Conservation (phyloP, 1,140 invertebrate genomes). For the Hydropsyche tenuis region DNA sequence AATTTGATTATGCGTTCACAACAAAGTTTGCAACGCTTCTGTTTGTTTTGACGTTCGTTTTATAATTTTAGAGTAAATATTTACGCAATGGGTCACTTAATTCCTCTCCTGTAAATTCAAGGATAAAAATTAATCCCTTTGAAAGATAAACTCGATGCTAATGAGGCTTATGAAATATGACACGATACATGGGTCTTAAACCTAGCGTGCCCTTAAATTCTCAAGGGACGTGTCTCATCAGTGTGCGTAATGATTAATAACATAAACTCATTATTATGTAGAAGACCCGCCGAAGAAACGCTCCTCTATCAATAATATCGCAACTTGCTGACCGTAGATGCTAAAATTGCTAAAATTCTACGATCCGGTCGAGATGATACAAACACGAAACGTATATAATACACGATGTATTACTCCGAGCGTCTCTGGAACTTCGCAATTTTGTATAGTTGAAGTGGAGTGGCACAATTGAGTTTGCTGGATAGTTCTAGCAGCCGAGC, state of each 20-base stretch:
- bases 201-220: constrained; percentile 19
- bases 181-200: constrained; percentile 38
- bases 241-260: constrained; percentile 35
- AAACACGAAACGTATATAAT: too few species aligned
- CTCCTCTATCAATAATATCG: too few species aligned
- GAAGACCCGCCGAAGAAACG: background rate
- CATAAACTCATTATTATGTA: constrained; percentile 19
- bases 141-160: constrained; percentile 41
- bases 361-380: too few species aligned
- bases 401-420: too few species aligned
- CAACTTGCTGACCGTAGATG: too few species aligned
- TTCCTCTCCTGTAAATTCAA: constrained; percentile 17
- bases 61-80: too few species aligned
- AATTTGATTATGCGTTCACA: too few species aligned
- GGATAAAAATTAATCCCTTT: constrained; percentile 40
- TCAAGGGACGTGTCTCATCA: constrained; percentile 33
- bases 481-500: background rate
- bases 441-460: constrained; percentile 16
- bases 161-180: constrained; percentile 43
- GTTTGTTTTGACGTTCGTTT: too few species aligned
- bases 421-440: background rate
- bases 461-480: constrained; percentile 24
- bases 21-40: too few species aligned
- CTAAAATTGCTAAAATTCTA: too few species aligned
- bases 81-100: background rate